Base-by-base conservation (phyloP, 2,797 vertebrate species). In the Amblyraja radiata region DNA sequence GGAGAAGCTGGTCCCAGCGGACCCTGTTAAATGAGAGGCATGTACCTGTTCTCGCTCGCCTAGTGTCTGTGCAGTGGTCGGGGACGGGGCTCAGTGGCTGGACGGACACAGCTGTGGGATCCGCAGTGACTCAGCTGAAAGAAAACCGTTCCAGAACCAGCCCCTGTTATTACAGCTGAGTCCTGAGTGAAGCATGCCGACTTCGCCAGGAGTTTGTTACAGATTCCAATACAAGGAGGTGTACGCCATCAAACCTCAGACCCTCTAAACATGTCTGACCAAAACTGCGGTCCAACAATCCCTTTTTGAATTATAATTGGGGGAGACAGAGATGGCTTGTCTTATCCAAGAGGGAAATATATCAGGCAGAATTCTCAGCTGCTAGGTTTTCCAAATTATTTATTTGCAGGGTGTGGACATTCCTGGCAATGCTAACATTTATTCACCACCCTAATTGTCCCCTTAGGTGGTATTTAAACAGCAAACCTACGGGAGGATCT, bases 101-200 rank as follows among this genome's bases (percentile, higher is more conserved):
- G 68, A 68, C 36, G 90, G 73, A 76, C 90, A 76, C 90, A 92
- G 71, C 90, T 74, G 90, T 25, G 46, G 28, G 10, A 92, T 74
- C 71, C 39, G 5, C 68, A 58, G 54, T 8, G 11, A 76, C 73
- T 76, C 46, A 71, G 54, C 71, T 91, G 71, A 28, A 73, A 46
- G 73, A 76, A 88, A 76, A 3, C 90, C 71, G 28, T n/a, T 92
- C 36, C 46, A 76, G 71, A 76, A 76, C 10, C 4, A 5, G 46
- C 68, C 73, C 11, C 74, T 76, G 90, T 92, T 92, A n/a, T 92
- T 92, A n/a, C 90, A 92, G 90, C 90, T 92, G 90, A 92, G 76
- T 58, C 6, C 39, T 76, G 71, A 76, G 68, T 58, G 58, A 73
- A 25, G 1, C 68, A 25, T 46, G 90, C 39, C 58, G 32, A 21